Evolutionary conservation across 2,888 invertebrate genomes (phyloP), one percentile per base, ranked within the genome.

Genomic region (Andrena bicolor): DNA sequence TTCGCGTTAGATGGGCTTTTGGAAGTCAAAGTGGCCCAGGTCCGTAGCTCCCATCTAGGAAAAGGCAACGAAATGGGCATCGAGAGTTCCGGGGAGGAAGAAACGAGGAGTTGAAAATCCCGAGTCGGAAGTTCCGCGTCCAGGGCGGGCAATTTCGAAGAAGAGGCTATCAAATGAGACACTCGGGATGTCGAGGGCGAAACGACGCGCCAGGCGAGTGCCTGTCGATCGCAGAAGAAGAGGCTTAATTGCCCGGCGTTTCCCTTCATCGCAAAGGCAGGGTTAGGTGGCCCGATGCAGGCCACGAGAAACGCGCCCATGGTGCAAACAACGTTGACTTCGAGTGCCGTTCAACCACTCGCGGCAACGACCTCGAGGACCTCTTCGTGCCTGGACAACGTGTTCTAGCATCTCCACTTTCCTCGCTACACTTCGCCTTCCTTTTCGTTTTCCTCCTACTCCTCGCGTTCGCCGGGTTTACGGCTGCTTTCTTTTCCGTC

Each of bases 181-280:
- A 76, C 66, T 76, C 78, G 63, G 60, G 60, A 70, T 32, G 76
- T 76, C 56, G 70, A 58, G 75, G 68, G 69, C 35, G 65, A 73
- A 76, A 63, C 72, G 76, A 77, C 53, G 72, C 58, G 75, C 49
- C 49, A 53, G 75, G 75, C 77, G 77, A 86, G 84, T 82, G 82
- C 51, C 76, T 80, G 84, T 88, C 84, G 84, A 80, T 80, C 70
- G 56, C 61, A 72, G 76, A 82, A 76, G 74, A 85, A 87, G 80
- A 66, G 75, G 64, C 80, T 80, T 87, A 87, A 87, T 87, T 87
- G 87, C 84, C 75, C 73, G 77, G 56, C 71, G 81, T 85, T 84
- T 73, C 72, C 61, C 63, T 70, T 66, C 53, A 61, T 26, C n/a
- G 53, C 71, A 56, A 68, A 66, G 66, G 65, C 28, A 26, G 66